Evolutionary conservation across 37 sponge, comb jelly and placozoan genomes (phyloP).

Genomic region (Beroe forskalii): DNA sequence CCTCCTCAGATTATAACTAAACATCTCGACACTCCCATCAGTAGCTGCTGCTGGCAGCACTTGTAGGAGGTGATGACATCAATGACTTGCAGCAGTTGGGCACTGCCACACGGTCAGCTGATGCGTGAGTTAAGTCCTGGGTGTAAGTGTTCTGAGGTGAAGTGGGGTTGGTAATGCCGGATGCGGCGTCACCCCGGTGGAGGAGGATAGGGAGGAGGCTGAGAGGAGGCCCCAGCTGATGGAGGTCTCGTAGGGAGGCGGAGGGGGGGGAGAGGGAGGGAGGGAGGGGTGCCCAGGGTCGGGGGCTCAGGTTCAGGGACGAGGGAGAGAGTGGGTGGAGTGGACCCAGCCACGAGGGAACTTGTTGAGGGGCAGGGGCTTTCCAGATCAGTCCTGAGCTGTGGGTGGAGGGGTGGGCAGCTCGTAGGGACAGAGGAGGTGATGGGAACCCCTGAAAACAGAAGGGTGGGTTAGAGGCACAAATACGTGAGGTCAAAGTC

Average conservation of each 20-base stretch:
- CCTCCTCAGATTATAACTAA: too few species aligned
- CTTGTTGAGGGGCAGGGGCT: background rate
- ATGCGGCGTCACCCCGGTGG: background rate
- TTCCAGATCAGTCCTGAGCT: slow-evolving; percentile 11
- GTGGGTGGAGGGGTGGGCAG: background rate
- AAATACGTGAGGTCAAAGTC: too few species aligned
- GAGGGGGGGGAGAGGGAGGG: background rate
- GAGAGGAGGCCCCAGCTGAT: slow-evolving; percentile 13
- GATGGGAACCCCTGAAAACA: too few species aligned
- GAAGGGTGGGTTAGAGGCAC: too few species aligned
- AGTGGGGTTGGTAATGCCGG: background rate
- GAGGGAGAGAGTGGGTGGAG: slow-evolving; percentile 20
- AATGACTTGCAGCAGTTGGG: too few species aligned
- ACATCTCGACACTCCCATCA: too few species aligned
- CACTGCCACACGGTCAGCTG: too few species aligned
- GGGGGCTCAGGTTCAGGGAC: too few species aligned
- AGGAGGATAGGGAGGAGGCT: background rate
- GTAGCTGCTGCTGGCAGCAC: too few species aligned
- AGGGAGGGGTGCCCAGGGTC: too few species aligned
- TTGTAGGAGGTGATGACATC: too few species aligned
- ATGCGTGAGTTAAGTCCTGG: background rate
- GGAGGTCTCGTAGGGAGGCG: slow-evolving; percentile 1
- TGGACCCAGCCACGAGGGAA: background rate
- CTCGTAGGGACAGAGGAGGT: too few species aligned
- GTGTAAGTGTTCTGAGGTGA: background rate